These are phyloP conservation scores for Montipora foliosa DNA, from an alignment of 64 coral and sea anemone species.

Conservation along the genomic window DNA sequence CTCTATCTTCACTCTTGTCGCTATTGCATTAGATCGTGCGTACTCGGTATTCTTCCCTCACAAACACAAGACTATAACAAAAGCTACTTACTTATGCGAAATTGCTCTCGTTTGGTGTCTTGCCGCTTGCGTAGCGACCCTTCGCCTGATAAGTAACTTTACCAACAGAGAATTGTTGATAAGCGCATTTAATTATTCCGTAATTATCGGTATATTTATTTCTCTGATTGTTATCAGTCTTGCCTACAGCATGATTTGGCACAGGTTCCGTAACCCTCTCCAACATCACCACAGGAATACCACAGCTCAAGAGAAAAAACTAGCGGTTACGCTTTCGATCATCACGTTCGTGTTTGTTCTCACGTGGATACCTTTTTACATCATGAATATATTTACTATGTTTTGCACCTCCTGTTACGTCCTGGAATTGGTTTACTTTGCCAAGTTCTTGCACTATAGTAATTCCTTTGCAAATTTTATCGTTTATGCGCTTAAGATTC, in stretches of 20 bases:
- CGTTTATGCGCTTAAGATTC: conserved; percentile 70
- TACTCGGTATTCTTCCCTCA: conserved; percentile 74
- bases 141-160: conserved; percentile 63
- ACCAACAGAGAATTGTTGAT: not conserved
- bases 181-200: conserved; percentile 43
- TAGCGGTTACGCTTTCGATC: conserved; percentile 56
- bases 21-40: conserved; percentile 79
- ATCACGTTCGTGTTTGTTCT: conserved; percentile 64
- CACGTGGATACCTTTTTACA: conserved; percentile 73
- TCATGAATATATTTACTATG: conserved; percentile 59
- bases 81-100: conserved; percentile 55
- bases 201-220: conserved; percentile 59
- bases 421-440: conserved; percentile 59
- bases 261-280: conserved; percentile 35
- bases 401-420: conserved; percentile 44
- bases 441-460: conserved; percentile 73
- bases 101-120: conserved; percentile 74
- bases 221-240: conserved; percentile 51
- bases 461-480: conserved; percentile 72
- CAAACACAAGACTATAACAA: conserved; percentile 54
- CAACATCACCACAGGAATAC: conserved; percentile 27
- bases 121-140: conserved; percentile 47
- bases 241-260: conserved; percentile 55
- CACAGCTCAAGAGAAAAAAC: conserved; percentile 52
- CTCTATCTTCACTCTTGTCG: conserved; percentile 81